Percentiles rank a stretch among this genome's conserved stretches.
Evolutionary conservation across 2,113 vertebrate genomes (phyloP).

Genomic region (Vulpes lagopus): DNA sequence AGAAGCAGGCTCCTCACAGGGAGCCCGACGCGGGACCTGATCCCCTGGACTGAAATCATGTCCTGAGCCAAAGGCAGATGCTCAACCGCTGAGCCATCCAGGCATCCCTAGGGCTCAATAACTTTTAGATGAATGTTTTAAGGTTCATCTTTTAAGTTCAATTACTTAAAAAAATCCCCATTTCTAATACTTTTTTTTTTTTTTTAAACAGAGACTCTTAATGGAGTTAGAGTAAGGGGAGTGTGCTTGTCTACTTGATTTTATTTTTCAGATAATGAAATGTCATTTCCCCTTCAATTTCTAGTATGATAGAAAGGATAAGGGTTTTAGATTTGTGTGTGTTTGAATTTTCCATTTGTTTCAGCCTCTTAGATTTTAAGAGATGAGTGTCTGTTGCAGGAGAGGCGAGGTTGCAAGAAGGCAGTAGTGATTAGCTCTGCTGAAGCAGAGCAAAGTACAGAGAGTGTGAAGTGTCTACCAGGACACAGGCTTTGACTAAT

Average conservation of each 20-base stretch:
- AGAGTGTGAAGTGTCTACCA: neutral
- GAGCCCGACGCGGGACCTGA: too few species aligned
- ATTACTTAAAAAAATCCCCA: neutral
- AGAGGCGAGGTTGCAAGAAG: neutral
- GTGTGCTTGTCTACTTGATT: neutral
- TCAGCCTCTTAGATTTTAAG: neutral
- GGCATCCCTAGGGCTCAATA: neutral
- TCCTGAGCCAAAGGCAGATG: too few species aligned
- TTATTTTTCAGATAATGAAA: neutral
- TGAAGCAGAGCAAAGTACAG: slow-evolving; percentile 1
- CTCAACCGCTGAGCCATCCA: too few species aligned
- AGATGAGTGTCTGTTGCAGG: neutral
- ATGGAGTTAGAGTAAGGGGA: neutral
- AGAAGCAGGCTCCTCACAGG: too few species aligned
- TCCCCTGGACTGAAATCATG: too few species aligned
- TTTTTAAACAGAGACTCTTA: neutral
- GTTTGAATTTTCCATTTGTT: neutral
- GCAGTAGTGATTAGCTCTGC: neutral
- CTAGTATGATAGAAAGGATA: neutral
- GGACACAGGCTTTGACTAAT: neutral
- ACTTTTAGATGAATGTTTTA: neutral
- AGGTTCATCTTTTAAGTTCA: neutral
- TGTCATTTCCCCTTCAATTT: neutral
- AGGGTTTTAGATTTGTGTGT: neutral
- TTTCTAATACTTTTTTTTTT: slow-evolving; percentile 7